Percentiles rank a stretch among this genome's conserved stretches.
These are phyloP conservation scores for Anableps anableps DNA, from an alignment of 2,797 vertebrate species.

Conservation along the genomic window DNA sequence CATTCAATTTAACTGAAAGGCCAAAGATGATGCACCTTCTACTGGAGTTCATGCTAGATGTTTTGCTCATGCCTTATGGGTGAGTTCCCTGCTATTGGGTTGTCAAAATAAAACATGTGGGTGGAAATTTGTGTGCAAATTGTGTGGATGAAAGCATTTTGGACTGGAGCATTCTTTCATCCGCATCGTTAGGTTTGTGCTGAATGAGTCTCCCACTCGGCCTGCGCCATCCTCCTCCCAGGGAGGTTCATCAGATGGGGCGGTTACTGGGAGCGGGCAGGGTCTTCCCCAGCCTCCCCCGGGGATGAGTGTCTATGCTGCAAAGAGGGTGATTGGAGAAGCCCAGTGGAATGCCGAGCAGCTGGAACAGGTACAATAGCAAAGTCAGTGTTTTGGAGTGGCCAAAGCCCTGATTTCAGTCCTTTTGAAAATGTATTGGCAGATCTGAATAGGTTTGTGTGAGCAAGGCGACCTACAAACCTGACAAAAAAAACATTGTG, in stretches of 20 bases:
- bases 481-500: too few species aligned
- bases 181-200: slow-evolving; percentile 86
- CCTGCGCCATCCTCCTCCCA: slow-evolving; percentile 87
- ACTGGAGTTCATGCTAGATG: slow-evolving; percentile 98
- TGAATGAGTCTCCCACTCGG: slow-evolving; percentile 94
- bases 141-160: neutral
- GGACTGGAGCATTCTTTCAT: neutral
- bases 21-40: slow-evolving; percentile 97
- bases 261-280: slow-evolving; percentile 69
- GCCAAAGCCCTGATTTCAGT: too few species aligned
- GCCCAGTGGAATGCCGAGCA: slow-evolving; percentile 96
- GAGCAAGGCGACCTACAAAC: too few species aligned
- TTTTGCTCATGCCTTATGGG: slow-evolving; percentile 99
- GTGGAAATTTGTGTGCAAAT: neutral
- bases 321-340: slow-evolving; percentile 96
- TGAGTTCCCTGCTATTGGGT: slow-evolving; percentile 65
- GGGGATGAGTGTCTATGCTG: slow-evolving; percentile 97
- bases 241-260: slow-evolving; percentile 78
- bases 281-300: slow-evolving; percentile 95
- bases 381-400: too few species aligned
- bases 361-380: slow-evolving; percentile 89
- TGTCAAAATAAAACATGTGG: neutral
- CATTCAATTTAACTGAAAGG: slow-evolving; percentile 95
- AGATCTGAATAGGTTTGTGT: neutral
- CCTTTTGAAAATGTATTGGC: too few species aligned